Base-by-base conservation (phyloP, 2,113 vertebrate species). In the Telmatochromis sp. region DNA sequence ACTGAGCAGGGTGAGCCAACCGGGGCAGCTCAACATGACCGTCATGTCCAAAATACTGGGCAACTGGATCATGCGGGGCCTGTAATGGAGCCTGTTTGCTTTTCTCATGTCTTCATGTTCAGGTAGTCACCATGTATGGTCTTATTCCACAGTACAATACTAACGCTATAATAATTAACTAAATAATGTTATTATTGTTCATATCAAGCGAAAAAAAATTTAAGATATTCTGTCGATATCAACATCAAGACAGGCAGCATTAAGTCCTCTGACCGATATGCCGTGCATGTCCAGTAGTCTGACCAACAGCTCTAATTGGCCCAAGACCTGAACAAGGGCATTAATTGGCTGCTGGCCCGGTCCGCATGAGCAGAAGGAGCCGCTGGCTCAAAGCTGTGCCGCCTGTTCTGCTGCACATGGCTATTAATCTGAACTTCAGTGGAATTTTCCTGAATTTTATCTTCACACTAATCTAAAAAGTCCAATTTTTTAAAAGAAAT, bases 301-400 rank as follows among this genome's bases (percentile, higher is more conserved):
- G 88, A 92, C 92, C 90, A 51, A n/a, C 88, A 87, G 58, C 88
- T 94, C 89, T 94, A 92, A 94, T 95, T 94, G 94, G 93, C 91
- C 73, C 63, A 45, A 51, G 85, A 94, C 88, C 88, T 86, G 89
- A 92, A 92, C 90, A 90, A 88, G 89, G 47, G 65, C 88, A 91
- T 92, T 93, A 93, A 95, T 93, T 95, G 93, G 94, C 91, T 91
- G 83, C 75, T 93, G 92, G 93, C 93, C 91, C 42, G 80, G 88
- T 90, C 88, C 11, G 5, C 81, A 84, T 81, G 83, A 93, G 88
- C 94, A 95, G 93, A 94, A 94, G 92, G 94, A 91, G 83, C 88
- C 53, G 31, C 84, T 96, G 95, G 94, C 93, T 88, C 58, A 3
- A 26, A 89, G 94, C 93, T 86, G 37, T 19, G 73, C 86, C 73